Conservation (phyloP, 2,797 vertebrate genomes). For the Centropyge bicolor region DNA sequence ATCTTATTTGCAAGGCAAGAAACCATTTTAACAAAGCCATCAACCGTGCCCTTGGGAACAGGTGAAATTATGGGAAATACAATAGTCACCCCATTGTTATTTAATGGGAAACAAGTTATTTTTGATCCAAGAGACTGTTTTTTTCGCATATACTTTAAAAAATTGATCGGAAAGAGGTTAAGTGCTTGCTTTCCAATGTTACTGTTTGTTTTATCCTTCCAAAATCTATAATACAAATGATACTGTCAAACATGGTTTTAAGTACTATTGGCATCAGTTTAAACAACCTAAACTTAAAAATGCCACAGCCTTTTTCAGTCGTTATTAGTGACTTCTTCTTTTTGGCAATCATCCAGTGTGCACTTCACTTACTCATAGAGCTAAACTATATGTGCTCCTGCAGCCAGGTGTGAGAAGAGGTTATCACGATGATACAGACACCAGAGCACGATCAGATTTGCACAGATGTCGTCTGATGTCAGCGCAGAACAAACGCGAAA, state of each 20-base stretch:
- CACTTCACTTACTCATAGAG: constrained; percentile 25
- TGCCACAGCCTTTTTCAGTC: constrained; percentile 11
- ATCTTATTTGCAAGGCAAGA: not conserved
- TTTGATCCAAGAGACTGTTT: not conserved
- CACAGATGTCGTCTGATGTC: constrained; percentile 35
- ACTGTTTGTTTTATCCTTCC: not conserved
- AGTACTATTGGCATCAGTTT: constrained; percentile 11
- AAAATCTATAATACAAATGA: constrained; percentile 12
- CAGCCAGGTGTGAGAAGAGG: constrained; percentile 10
- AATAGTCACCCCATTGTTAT: not conserved
- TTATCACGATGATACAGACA: constrained; percentile 39
- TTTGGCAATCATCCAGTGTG: constrained; percentile 32
- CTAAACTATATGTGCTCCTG: constrained; percentile 7
- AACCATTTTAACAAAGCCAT: constrained; percentile 12
- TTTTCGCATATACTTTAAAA: not conserved
- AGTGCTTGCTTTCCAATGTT: not conserved
- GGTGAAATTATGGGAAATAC: not conserved
- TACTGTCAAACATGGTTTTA: constrained; percentile 7
- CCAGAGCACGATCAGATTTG: constrained; percentile 17
- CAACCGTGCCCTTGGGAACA: not conserved
- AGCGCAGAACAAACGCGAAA: constrained; percentile 41
- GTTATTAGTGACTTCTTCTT: constrained; percentile 25
- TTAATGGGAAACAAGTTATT: not conserved
- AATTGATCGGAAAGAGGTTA: too few relatives aligned
- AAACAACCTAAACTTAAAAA: constrained; percentile 16